Evolutionary conservation across 2,113 vertebrate species (phyloP), one percentile per base, ranked within the genome.

Genomic region (Microtus montanus): DNA sequence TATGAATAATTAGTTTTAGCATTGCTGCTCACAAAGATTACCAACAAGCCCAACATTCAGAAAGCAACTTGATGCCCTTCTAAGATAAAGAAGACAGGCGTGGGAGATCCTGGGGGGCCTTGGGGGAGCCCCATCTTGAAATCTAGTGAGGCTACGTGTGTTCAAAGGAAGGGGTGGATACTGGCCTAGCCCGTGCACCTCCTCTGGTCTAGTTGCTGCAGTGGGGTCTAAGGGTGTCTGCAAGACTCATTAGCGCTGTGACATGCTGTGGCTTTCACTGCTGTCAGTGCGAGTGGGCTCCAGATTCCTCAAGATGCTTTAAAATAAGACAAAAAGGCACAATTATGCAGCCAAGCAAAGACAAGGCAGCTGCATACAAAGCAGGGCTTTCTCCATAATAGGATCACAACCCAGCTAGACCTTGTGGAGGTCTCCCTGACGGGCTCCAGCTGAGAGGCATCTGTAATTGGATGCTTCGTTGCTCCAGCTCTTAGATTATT

Each of bases 331-430:
- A 68, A 93, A 95, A 97, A 71, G 4, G 92, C 26, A 44, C 95
- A 96, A 97, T 26, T 3, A 96, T 85, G 74, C 93, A 91, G 96
- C 83, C 83, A 77, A 92, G 83, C 0, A 80, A 83, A 93, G 73
- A 92, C 52, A 85, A 94, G 91, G 80, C 96, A 96, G 3, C 35
- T 96, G 97, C 98, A 89, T 96, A 94, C 82, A 95, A 95, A 96
- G 92, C 86, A 79, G 87, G 74, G 44, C 80, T 94, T 95, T 91
- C 92, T 96, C 96, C 68, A 4, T 58, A 94, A 94, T 54, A 97
- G 96, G 97, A 97, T 92, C 66, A 61, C 68, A 97, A 91, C 88
- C 94, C 97, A 96, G 96, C 79, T 38, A 87, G 78, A 87, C 71
- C 90, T 90, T 5, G 61, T 66, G 1, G 15, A 66, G 70, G 83